Evolutionary conservation across 2,888 invertebrate species (phyloP).

Genomic region (Alcis repandata): DNA sequence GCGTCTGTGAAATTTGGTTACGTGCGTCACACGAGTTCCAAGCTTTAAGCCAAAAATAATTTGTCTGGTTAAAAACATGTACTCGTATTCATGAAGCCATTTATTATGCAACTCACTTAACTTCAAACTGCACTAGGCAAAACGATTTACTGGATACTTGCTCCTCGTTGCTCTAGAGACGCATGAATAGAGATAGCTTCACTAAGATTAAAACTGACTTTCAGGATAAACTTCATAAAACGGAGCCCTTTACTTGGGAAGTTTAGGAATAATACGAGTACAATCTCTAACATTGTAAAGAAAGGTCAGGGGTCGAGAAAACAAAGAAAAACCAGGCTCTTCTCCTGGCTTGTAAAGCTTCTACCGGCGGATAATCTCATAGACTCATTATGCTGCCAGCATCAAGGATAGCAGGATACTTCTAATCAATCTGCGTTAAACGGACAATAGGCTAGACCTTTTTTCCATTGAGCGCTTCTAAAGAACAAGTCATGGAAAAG

Average conservation of each 20-base stretch:
- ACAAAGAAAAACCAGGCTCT: slow-evolving; percentile 3
- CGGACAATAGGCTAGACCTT: slow-evolving; percentile 21
- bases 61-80: slow-evolving; percentile 6
- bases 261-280: too few relatives aligned
- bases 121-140: background rate
- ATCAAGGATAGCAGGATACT: slow-evolving; percentile 8
- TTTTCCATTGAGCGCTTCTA: slow-evolving; percentile 11
- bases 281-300: slow-evolving; percentile 2
- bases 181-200: slow-evolving; percentile 8
- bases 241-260: background rate
- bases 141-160: too few relatives aligned
- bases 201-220: background rate
- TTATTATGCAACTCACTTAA: slow-evolving; percentile 23
- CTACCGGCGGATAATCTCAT: slow-evolving; percentile 17
- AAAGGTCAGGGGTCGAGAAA: slow-evolving; percentile 18
- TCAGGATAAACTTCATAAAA: background rate
- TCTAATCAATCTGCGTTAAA: slow-evolving; percentile 24
- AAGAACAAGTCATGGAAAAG: slow-evolving; percentile 22
- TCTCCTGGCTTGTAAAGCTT: slow-evolving; percentile 16
- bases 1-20: background rate
- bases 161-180: background rate
- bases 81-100: slow-evolving; percentile 9
- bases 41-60: background rate
- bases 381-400: slow-evolving; percentile 15
- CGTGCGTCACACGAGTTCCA: background rate